These are phyloP conservation scores for Cyphomyrus discorhynchus DNA, from an alignment of 2,113 vertebrate species.

Conservation along the genomic window DNA sequence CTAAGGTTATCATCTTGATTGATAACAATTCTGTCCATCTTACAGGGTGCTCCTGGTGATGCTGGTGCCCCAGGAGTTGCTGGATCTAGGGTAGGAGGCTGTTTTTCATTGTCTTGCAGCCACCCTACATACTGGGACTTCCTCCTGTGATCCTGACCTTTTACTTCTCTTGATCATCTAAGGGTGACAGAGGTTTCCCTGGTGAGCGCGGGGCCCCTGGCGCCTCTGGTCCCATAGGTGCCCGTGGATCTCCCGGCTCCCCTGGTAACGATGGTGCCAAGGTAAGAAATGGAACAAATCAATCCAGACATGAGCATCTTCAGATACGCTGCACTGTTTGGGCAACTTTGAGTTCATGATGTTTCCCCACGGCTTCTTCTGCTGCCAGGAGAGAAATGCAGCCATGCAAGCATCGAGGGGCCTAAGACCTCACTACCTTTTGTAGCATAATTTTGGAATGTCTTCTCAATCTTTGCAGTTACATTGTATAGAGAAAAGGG, in stretches of 20 bases:
- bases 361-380: background rate
- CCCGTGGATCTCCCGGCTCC: conserved; percentile 80
- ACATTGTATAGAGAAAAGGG: background rate
- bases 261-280: conserved; percentile 94
- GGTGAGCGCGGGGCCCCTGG: conserved; percentile 90
- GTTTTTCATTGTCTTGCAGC: background rate
- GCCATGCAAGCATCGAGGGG: background rate
- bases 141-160: background rate
- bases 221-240: conserved; percentile 70
- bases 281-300: conserved; percentile 55
- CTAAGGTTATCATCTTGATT: background rate
- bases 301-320: background rate
- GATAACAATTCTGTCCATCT: background rate
- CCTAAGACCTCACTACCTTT: background rate
- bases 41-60: conserved; percentile 78
- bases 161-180: conserved; percentile 7
- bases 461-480: background rate
- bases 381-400: background rate
- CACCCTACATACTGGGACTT: background rate
- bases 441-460: background rate
- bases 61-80: conserved; percentile 71
- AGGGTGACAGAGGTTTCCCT: conserved; percentile 95
- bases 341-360: background rate
- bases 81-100: conserved; percentile 80
- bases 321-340: background rate